These are phyloP conservation scores for Agapornis canus DNA, from an alignment of 2,797 vertebrate species.

Conservation along the genomic window DNA sequence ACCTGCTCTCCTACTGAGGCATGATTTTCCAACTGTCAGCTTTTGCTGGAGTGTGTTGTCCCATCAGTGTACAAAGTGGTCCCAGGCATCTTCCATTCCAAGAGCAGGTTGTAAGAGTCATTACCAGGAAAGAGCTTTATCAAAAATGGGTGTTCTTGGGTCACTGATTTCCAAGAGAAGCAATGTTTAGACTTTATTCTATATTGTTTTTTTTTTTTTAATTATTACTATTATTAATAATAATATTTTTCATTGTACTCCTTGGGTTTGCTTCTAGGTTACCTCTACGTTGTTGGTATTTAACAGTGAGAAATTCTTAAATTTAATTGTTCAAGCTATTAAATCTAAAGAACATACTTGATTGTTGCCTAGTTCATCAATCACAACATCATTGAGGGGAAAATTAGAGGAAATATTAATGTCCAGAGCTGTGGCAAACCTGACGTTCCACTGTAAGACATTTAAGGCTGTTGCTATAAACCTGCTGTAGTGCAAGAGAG, in stretches of 20 bases:
- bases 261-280: neutral
- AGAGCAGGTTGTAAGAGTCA: neutral
- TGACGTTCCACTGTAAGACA: neutral
- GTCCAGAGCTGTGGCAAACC: neutral
- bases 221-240: neutral
- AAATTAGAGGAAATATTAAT: neutral
- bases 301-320: neutral
- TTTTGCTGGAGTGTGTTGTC: neutral
- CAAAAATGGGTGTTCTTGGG: neutral
- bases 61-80: neutral
- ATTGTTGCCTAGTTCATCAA: neutral
- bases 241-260: neutral
- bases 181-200: neutral
- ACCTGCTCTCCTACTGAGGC: neutral
- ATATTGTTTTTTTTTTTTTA: too few species aligned
- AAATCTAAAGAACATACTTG: neutral
- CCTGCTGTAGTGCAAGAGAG: neutral
- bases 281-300: neutral
- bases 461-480: neutral
- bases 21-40: neutral
- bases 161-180: neutral
- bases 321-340: neutral
- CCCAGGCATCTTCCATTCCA: neutral
- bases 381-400: neutral
- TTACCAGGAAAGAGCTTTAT: neutral